Percentiles rank a stretch among this genome's conserved stretches.
These are phyloP conservation scores for Bostrychus sinensis DNA, from an alignment of 2,113 vertebrate genomes.

Conservation along the genomic window DNA sequence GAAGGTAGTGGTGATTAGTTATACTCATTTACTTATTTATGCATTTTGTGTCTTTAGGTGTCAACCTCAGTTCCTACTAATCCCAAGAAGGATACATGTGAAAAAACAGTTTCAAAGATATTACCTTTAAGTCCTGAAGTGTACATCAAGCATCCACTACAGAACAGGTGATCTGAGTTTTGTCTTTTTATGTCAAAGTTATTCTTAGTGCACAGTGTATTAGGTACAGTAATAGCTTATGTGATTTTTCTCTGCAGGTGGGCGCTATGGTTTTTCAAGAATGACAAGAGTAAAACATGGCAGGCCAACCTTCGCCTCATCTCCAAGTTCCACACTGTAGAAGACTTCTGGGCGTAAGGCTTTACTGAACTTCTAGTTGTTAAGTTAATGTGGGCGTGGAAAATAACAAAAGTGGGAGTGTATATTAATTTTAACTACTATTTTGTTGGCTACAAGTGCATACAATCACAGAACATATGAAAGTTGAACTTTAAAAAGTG, in stretches of 20 bases:
- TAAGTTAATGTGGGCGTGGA: too few relatives aligned
- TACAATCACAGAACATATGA: too few relatives aligned
- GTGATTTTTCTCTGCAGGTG: slow-evolving; percentile 81
- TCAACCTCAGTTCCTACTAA: slow-evolving; percentile 84
- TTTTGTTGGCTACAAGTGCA: too few relatives aligned
- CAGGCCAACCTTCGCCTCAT: slow-evolving; percentile 98
- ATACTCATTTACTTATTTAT: too few relatives aligned
- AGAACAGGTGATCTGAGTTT: slow-evolving; percentile 91
- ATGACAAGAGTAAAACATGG: slow-evolving; percentile 99
- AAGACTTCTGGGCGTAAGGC: slow-evolving; percentile 99
- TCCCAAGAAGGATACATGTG: slow-evolving; percentile 86
- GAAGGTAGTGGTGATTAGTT: too few relatives aligned
- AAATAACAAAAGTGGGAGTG: too few relatives aligned
- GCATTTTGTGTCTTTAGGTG: slow-evolving; percentile 74
- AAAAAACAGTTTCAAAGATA: slow-evolving; percentile 84
- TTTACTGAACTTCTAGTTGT: not conserved
- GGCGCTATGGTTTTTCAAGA: slow-evolving; percentile 99
- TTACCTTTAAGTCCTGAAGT: slow-evolving; percentile 87
- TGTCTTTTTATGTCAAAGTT: too few relatives aligned
- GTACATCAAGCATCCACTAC: slow-evolving; percentile 96
- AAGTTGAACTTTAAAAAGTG: too few relatives aligned
- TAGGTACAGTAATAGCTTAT: not conserved
- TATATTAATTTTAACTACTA: too few relatives aligned
- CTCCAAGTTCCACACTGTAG: slow-evolving; percentile 97
- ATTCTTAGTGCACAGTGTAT: too few relatives aligned